Conservation (phyloP, 2,888 invertebrate species). For the Sceliomorpha sp. region DNA sequence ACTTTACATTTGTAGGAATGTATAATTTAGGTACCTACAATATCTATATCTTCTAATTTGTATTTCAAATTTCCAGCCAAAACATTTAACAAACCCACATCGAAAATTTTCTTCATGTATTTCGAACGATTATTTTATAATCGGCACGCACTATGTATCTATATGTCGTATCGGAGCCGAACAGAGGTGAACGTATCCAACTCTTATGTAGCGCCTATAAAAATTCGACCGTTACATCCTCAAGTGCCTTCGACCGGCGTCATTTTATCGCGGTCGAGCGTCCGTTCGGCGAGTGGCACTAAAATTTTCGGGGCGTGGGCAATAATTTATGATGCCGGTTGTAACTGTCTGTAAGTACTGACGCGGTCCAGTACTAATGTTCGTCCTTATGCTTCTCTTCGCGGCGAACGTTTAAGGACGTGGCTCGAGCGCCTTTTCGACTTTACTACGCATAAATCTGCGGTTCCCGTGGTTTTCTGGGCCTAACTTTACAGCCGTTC, state of each 20-base stretch:
- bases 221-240: conserved; percentile 39
- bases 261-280: conserved; percentile 56
- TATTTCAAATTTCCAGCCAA: no score
- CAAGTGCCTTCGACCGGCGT: conserved; percentile 33
- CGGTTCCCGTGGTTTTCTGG: conserved; percentile 61
- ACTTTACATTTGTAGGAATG: no score
- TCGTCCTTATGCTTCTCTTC: conserved; percentile 36
- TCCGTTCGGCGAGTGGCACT: conserved; percentile 64
- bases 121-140: conserved; percentile 12
- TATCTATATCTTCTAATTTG: no score
- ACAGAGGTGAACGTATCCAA: conserved; percentile 38
- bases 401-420: conserved; percentile 41
- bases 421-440: conserved; percentile 48
- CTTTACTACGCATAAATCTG: conserved; percentile 77
- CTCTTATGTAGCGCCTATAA: conserved; percentile 38
- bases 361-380: conserved; percentile 49
- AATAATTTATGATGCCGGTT: conserved; percentile 77
- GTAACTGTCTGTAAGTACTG: conserved; percentile 77
- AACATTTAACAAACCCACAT: conserved; percentile 11
- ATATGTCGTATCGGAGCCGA: conserved; percentile 43
- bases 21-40: no score
- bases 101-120: conserved; percentile 18
- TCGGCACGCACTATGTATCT: conserved; percentile 19
- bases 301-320: conserved; percentile 75
- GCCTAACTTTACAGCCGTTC: conserved; percentile 70